phyloP scores from a whole-genome alignment of 2,113 vertebrate genomes.

The Bubo scandiacus region DNA sequence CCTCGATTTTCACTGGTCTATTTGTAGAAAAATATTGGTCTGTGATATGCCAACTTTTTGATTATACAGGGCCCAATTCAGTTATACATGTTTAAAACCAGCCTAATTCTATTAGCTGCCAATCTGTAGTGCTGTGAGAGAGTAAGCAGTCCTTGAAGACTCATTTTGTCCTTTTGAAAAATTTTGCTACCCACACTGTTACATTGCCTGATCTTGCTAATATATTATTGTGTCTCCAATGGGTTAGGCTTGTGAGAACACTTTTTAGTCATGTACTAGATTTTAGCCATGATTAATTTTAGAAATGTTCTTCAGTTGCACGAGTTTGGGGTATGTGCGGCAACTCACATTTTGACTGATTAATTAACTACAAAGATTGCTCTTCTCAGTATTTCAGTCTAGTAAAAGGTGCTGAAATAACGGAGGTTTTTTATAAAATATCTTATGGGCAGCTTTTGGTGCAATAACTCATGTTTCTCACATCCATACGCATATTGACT shows the following conservation, averaged over 20 bases:
- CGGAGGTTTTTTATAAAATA: neutral
- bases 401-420: neutral
- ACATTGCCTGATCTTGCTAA: neutral
- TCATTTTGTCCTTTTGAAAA: neutral
- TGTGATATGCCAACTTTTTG: neutral
- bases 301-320: neutral
- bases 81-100: slow-evolving; percentile 29
- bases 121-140: neutral
- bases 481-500: neutral
- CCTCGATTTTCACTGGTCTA: neutral
- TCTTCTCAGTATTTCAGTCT: neutral
- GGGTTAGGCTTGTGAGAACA: neutral
- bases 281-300: neutral
- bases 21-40: neutral
- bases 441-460: neutral
- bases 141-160: slow-evolving; percentile 7
- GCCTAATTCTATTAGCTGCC: slow-evolving; percentile 32
- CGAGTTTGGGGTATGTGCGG: neutral
- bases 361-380: neutral
- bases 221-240: neutral
- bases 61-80: slow-evolving; percentile 15
- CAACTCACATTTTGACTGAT: neutral
- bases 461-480: neutral
- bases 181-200: neutral
- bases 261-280: neutral